Evolutionary conservation across 92 coral and sea anemone genomes (phyloP).

Genomic region (Porites evermanni): DNA sequence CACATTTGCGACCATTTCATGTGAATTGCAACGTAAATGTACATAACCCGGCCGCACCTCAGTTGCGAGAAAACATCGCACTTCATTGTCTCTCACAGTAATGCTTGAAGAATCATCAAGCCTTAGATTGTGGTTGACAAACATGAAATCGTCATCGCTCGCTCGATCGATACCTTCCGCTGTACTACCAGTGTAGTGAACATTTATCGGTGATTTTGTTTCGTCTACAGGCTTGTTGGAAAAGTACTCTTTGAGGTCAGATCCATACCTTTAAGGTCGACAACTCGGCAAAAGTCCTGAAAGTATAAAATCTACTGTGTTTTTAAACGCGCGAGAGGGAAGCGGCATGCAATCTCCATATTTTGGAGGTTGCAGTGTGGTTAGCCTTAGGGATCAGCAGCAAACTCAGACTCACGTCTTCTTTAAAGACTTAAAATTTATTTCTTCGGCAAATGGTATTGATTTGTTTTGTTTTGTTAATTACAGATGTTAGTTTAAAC

Average conservation of each 20-base stretch:
- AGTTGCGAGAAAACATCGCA: not conserved
- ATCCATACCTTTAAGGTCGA: not conserved
- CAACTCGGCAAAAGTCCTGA: constrained; percentile 10
- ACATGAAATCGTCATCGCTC: constrained; percentile 14
- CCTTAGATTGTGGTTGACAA: constrained; percentile 12
- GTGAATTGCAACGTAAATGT: constrained; percentile 3
- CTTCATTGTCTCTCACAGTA: not conserved
- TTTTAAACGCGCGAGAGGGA: not conserved
- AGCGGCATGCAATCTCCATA: not conserved
- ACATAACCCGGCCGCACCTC: constrained; percentile 11
- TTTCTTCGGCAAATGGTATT: no score
- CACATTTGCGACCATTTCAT: not conserved
- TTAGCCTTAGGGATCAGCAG: no score
- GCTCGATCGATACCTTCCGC: constrained; percentile 26
- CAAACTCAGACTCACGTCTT: no score
- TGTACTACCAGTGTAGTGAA: constrained; percentile 9
- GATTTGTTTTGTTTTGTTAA: no score
- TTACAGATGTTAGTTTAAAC: no score
- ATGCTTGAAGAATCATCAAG: not conserved
- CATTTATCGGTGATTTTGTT: not conserved
- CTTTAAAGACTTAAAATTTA: no score
- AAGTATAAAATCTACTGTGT: not conserved
- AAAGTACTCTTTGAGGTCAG: constrained; percentile 11
- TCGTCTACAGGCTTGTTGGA: constrained; percentile 3
- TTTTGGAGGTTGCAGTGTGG: no score